Percentiles rank a stretch among this genome's conserved stretches.
phyloP scores from a whole-genome alignment of 2,113 vertebrate species.

The Rutilus rutilus region DNA sequence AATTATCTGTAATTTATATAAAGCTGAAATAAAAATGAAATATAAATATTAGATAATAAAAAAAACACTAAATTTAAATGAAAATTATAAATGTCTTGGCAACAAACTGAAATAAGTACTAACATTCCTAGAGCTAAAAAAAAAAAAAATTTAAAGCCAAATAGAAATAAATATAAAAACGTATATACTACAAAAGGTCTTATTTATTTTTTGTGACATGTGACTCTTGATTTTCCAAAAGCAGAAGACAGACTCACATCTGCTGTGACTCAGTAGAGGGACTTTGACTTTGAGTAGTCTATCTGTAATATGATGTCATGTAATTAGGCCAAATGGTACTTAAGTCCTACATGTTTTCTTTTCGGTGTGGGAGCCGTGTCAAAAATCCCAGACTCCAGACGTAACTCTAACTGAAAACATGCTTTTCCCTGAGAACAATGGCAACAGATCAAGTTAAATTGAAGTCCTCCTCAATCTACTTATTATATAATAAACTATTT shows the following conservation, averaged over 20 bases:
- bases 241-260: slow-evolving; percentile 22
- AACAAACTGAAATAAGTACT: neutral
- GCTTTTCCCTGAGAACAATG: neutral
- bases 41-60: neutral
- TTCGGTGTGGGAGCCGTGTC: slow-evolving; percentile 31
- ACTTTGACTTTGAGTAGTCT: slow-evolving; percentile 17
- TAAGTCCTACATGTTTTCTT: slow-evolving; percentile 53
- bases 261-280: slow-evolving; percentile 21
- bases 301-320: slow-evolving; percentile 38
- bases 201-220: neutral
- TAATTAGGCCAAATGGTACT: slow-evolving; percentile 47
- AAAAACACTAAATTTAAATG: neutral
- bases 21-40: neutral
- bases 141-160: neutral
- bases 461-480: slow-evolving; percentile 6
- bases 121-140: neutral
- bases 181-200: neutral
- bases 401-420: slow-evolving; percentile 24
- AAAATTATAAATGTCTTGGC: neutral
- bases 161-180: neutral
- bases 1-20: neutral
- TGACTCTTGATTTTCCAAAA: neutral
- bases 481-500: neutral
- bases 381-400: slow-evolving; percentile 6
- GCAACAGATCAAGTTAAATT: slow-evolving; percentile 8